Evolutionary conservation across 1,140 invertebrate genomes (phyloP), one percentile per base, ranked within the genome.

Genomic region (Panagrolaimus sp.): DNA sequence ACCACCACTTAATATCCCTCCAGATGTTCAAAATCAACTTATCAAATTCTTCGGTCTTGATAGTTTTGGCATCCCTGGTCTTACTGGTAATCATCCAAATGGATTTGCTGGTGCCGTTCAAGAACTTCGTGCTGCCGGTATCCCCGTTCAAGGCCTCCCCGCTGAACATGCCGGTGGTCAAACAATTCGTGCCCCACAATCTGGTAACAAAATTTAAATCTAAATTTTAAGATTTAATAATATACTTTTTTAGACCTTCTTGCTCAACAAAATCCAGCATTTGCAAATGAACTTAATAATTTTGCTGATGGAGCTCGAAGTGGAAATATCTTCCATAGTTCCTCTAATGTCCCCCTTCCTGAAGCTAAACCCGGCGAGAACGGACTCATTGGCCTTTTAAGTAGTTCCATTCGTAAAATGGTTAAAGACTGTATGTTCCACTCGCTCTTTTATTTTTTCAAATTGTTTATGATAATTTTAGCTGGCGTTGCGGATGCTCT

Each of bases 41-140:
- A 82, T 82, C 68, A 82, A 82, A 65, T 82, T 82, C 73, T 83
- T 82, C 58, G 80, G 80, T 26, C 79, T 82, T 32, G 80, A 82
- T 66, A 71, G 71, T 12, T 82, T 82, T 46, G 80, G 80, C 38
- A 82, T 82, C 47, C 80, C 80, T 14, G 80, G 80, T 14, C 69
- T 82, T 10, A 82, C 80, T 55, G 80, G 80, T 43, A 81, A 70
- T 47, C 80, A 82, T 71, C 80, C 80, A 9, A 73, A 81, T 32
- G 80, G 80, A 62, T 83, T 82, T 68, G 80, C 81, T 32, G 80
- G 80, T 63, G 81, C 80, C 24, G 78, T 82, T 17, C 75, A 80
- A 70, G 80, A 82, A 47, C 45, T 82, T 26, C 76, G 82, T 8
- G 79, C 81, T 45, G 82, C 82, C 46, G 80, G 80, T 14, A 80